Conservation (phyloP, 1,140 invertebrate genomes). For the Pseudomyrmex gracilis region DNA sequence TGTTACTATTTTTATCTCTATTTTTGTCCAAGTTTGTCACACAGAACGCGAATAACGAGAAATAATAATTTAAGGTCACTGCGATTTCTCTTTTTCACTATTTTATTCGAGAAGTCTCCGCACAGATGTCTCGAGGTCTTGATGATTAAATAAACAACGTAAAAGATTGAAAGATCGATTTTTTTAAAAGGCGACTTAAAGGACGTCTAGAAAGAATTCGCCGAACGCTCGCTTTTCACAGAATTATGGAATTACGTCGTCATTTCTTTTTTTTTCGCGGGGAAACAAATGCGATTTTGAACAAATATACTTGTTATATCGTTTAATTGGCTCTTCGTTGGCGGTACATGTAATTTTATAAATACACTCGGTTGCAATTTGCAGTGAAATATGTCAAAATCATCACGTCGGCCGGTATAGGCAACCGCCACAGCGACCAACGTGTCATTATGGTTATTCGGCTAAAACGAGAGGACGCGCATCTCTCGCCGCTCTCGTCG, state of each 20-base stretch:
- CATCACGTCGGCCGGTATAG: not conserved
- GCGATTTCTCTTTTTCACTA: not conserved
- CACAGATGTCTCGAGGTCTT: not conserved
- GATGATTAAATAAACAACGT: constrained; percentile 12
- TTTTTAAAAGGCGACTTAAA: not conserved
- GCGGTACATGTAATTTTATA: constrained; percentile 41
- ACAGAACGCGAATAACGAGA: constrained; percentile 34
- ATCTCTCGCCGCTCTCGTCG: constrained; percentile 29
- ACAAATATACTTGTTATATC: constrained; percentile 43
- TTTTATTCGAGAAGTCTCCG: not conserved
- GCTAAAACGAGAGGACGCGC: constrained; percentile 66
- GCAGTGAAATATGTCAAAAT: constrained; percentile 42
- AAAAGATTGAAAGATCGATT: not conserved
- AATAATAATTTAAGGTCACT: not conserved
- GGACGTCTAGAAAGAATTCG: constrained; percentile 8
- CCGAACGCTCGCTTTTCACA: not conserved
- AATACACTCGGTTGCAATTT: constrained; percentile 24
- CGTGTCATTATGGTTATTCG: constrained; percentile 70
- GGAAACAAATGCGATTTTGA: constrained; percentile 31
- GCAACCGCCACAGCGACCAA: constrained; percentile 23
- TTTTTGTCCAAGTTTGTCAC: constrained; percentile 24
- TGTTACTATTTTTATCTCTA: not conserved
- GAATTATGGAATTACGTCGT: no score
- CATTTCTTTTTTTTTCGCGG: not conserved
- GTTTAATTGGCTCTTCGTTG: constrained; percentile 47